A percentile compares a stretch with the other conserved stretches of the same genome.
Evolutionary conservation across 2,113 vertebrate genomes (phyloP).

Genomic region (Gavia stellata): DNA sequence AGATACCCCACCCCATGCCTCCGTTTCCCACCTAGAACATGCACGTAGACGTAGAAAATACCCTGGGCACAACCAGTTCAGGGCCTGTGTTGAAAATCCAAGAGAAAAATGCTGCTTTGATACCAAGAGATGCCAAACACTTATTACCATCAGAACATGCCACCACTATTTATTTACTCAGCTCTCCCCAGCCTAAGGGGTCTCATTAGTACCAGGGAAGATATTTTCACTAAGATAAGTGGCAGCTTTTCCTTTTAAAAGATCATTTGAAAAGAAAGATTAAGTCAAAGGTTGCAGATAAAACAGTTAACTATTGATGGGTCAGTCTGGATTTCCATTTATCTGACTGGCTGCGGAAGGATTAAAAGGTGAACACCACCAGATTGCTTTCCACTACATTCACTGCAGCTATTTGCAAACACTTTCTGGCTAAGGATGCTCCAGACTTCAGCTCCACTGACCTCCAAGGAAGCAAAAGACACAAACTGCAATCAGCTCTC

Average conservation of each 20-base stretch:
- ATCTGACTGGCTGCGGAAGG: not conserved
- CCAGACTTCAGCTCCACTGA: not conserved
- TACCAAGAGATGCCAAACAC: not conserved
- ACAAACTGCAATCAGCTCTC: conserved; percentile 2
- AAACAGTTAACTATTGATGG: not conserved
- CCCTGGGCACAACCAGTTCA: not conserved
- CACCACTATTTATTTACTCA: not conserved
- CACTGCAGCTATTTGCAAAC: not conserved
- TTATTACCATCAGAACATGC: not conserved
- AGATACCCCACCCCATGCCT: not conserved
- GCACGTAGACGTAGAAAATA: not conserved
- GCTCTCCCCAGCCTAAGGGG: not conserved
- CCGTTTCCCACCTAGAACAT: not conserved
- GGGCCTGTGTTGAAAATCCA: not conserved
- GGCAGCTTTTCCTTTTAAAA: conserved; percentile 1
- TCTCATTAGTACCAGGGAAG: not conserved
- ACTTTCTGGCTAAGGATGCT: not conserved
- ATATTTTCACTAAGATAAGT: not conserved
- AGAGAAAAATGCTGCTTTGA: not conserved
- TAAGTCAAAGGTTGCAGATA: not conserved
- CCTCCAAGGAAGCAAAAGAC: not conserved
- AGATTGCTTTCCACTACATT: not conserved
- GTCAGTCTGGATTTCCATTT: not conserved
- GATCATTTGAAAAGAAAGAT: not conserved
- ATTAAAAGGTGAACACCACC: not conserved